A percentile compares a stretch with the other conserved stretches of the same genome.
Evolutionary conservation across 1,140 invertebrate genomes (phyloP).

Genomic region (Drosophila insularis): DNA sequence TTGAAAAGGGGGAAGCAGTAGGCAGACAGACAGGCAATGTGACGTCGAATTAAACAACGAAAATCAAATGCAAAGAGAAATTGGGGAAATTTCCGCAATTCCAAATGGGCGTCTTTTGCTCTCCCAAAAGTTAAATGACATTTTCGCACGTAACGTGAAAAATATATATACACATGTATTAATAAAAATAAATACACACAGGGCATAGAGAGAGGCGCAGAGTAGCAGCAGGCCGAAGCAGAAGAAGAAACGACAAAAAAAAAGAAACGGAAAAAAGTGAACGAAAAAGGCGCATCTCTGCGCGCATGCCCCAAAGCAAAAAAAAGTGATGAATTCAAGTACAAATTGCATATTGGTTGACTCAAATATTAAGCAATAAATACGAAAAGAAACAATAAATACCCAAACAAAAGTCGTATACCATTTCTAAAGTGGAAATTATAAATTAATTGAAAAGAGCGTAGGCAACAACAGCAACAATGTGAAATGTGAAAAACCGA

Average conservation of each 20-base stretch:
- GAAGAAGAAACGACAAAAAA: neutral
- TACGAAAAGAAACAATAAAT: constrained; percentile 12
- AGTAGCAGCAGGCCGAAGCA: constrained; percentile 25
- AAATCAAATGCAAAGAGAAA: constrained; percentile 15
- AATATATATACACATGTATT: constrained; percentile 65
- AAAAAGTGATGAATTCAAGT: constrained; percentile 7
- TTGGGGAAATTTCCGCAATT: constrained; percentile 14
- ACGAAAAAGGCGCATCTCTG: constrained; percentile 36
- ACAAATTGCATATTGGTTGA: neutral
- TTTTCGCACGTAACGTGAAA: constrained; percentile 60
- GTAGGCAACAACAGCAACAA: constrained; percentile 40
- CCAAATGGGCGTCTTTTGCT: constrained; percentile 48
- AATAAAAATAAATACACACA: constrained; percentile 66
- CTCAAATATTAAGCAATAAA: neutral
- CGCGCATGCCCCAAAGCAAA: constrained; percentile 46
- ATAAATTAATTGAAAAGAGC: constrained; percentile 54
- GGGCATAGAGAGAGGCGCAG: constrained; percentile 35
- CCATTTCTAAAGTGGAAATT: constrained; percentile 32
- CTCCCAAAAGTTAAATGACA: constrained; percentile 53
- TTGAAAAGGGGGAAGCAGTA: neutral
- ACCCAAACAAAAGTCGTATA: constrained; percentile 20
- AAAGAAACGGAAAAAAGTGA: constrained; percentile 15
- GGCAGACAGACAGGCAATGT: neutral
- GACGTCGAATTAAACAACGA: neutral
- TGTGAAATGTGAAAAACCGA: constrained; percentile 42